These are phyloP conservation scores for Cheirogaleus major DNA, from an alignment of 2,797 vertebrate genomes.

Conservation along the genomic window DNA sequence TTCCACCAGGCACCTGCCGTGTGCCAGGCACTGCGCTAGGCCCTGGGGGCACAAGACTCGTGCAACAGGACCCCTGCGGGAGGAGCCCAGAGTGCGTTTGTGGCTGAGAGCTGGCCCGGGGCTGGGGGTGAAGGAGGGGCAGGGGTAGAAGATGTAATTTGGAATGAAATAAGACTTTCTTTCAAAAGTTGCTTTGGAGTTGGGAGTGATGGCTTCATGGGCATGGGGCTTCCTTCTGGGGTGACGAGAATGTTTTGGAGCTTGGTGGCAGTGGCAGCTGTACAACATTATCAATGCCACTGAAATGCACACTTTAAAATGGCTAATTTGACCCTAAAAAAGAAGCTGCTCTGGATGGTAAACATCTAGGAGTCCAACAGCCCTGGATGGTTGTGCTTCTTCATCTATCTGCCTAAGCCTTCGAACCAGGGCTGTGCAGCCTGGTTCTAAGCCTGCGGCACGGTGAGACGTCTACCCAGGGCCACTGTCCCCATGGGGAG, in stretches of 20 bases:
- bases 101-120: not conserved
- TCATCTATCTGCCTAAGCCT: not conserved
- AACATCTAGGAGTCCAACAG: not conserved
- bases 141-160: not conserved
- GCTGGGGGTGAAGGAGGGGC: not conserved
- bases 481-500: not conserved
- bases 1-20: fast-evolving
- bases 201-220: not conserved
- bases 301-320: not conserved
- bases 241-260: not conserved
- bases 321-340: not conserved
- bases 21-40: not conserved
- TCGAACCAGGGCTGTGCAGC: not conserved
- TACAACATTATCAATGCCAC: fast-evolving
- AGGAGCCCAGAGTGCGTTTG: not conserved
- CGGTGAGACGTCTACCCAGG: fast-evolving
- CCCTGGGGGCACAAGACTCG: not conserved
- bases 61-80: not conserved
- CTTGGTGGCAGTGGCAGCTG: not conserved
- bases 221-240: not conserved
- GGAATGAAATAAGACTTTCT: not conserved
- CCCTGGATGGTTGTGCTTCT: not conserved
- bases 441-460: not conserved
- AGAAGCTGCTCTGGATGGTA: not conserved
- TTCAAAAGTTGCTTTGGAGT: not conserved